Conservation (phyloP, 2,113 vertebrate species). For the Ginglymostoma cirratum region DNA sequence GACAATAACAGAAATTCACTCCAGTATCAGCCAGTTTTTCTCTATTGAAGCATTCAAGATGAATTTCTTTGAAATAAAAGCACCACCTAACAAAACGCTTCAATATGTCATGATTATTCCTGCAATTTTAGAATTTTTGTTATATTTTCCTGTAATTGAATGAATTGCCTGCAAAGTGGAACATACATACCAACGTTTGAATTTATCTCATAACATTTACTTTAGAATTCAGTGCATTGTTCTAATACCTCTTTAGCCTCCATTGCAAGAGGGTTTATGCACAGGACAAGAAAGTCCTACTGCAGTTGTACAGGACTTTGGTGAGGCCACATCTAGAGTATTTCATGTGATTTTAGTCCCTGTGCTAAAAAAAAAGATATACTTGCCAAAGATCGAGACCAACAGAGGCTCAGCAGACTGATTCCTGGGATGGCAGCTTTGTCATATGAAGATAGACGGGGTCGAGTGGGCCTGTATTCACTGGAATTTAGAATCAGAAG, state of each 20-base stretch:
- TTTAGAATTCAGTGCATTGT: background rate
- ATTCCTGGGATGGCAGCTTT: too few relatives aligned
- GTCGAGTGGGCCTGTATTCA: too few relatives aligned
- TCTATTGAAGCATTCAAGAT: background rate
- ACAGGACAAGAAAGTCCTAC: too few relatives aligned
- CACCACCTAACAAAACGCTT: background rate
- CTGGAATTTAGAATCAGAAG: too few relatives aligned
- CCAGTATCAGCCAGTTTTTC: background rate
- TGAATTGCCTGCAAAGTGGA: background rate
- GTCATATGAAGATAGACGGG: too few relatives aligned
- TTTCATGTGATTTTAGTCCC: too few relatives aligned
- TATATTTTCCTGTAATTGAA: background rate
- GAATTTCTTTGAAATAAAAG: background rate
- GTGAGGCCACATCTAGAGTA: too few relatives aligned
- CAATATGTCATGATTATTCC: background rate
- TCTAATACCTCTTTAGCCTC: background rate
- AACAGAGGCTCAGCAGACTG: too few relatives aligned
- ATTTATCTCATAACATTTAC: background rate
- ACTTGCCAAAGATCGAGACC: too few relatives aligned
- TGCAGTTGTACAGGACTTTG: too few relatives aligned
- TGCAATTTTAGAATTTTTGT: background rate
- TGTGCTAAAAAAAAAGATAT: too few relatives aligned
- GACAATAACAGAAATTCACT: background rate
- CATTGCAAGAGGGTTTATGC: too few relatives aligned
- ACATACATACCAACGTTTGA: background rate